Conservation (phyloP, 2,888 invertebrate species). For the Drosophila leonis region DNA sequence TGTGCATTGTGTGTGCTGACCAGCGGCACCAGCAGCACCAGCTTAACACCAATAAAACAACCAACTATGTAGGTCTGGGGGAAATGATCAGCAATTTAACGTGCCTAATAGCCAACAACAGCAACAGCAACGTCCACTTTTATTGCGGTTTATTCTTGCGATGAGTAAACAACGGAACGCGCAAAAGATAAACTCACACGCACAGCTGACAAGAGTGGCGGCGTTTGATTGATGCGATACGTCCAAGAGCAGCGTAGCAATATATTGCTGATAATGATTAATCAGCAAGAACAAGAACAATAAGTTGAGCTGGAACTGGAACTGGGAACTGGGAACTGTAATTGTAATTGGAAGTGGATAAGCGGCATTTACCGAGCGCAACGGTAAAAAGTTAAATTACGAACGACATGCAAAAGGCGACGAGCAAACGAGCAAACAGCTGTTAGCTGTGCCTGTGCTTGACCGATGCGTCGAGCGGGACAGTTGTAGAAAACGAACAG, state of each 20-base stretch:
- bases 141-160: constrained; percentile 63
- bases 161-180: constrained; percentile 65
- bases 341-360: constrained; percentile 45
- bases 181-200: constrained; percentile 51
- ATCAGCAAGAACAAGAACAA: constrained; percentile 57
- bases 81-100: constrained; percentile 61
- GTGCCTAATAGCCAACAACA: constrained; percentile 58
- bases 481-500: constrained; percentile 22
- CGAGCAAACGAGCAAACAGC: constrained; percentile 6
- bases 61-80: constrained; percentile 48
- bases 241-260: constrained; percentile 51
- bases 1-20: constrained; percentile 37
- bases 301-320: constrained; percentile 11
- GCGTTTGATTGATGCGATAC: constrained; percentile 60
- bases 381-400: constrained; percentile 63
- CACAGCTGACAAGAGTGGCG: constrained; percentile 26
- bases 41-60: constrained; percentile 71
- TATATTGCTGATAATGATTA: constrained; percentile 56
- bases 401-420: constrained; percentile 16
- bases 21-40: constrained; percentile 27
- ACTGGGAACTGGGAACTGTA: constrained; percentile 1
- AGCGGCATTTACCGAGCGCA: constrained; percentile 50
- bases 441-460: constrained; percentile 36
- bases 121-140: constrained; percentile 28
- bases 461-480: constrained; percentile 6